These are phyloP conservation scores for Aptenodytes patagonicus DNA, from an alignment of 2,113 vertebrate species.

Conservation along the genomic window DNA sequence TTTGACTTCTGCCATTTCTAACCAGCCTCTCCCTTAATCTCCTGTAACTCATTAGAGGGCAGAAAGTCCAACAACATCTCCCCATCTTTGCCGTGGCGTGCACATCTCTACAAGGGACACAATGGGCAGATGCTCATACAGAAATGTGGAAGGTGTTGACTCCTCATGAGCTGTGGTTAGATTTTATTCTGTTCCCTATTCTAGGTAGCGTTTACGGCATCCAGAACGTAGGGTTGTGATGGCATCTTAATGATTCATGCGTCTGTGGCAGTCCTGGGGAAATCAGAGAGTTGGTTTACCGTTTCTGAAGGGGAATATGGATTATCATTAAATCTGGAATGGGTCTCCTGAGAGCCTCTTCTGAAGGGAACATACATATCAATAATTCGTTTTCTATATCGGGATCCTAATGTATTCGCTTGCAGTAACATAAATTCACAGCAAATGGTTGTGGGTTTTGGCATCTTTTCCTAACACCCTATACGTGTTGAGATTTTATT, in stretches of 20 bases:
- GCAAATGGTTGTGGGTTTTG: not conserved
- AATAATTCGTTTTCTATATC: constrained; percentile 37
- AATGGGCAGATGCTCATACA: not conserved
- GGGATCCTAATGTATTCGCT: constrained; percentile 38
- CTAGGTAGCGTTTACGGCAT: not conserved
- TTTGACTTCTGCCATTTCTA: not conserved
- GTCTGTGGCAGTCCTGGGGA: constrained; percentile 32
- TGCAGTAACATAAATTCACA: constrained; percentile 48
- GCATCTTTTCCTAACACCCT: not conserved
- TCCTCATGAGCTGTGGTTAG: constrained; percentile 28
- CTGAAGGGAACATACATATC: constrained; percentile 59
- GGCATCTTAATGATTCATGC: constrained; percentile 37
- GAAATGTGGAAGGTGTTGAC: not conserved
- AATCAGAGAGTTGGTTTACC: constrained; percentile 12
- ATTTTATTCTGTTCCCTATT: constrained; percentile 57
- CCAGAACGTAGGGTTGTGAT: not conserved
- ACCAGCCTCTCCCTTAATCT: not conserved
- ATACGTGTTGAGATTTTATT: not conserved
- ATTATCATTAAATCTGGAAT: constrained; percentile 70
- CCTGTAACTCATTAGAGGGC: not conserved
- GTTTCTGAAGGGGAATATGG: constrained; percentile 65
- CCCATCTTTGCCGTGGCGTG: fast-evolving
- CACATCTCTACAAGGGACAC: fast-evolving
- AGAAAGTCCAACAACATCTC: not conserved
- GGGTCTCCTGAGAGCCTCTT: constrained; percentile 61